Base-by-base conservation (phyloP, 2,797 vertebrate genomes). In the Semotilus atromaculatus region DNA sequence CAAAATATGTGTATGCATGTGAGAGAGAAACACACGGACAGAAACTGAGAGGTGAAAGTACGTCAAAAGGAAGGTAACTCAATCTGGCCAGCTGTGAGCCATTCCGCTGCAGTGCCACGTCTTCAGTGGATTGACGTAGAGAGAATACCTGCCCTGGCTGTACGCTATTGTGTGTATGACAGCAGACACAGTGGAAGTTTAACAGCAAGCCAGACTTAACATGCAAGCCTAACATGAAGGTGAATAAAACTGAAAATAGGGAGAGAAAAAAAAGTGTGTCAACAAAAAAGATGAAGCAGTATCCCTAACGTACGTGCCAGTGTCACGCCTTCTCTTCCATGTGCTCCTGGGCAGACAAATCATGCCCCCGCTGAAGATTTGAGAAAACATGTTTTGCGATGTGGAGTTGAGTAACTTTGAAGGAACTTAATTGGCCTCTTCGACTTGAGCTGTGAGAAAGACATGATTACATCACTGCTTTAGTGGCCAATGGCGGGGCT, bases 11-110 rank as follows among this genome's bases (percentile, higher is more conserved):
- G 53, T 68, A 51, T 79, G 64, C 43, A 13, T 58, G 40, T 43
- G 31, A 34, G 51, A 43, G 40, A 55, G 13, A 26, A 29, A 48
- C 8, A 66, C 80, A 62, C 1, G 0, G 7, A 71, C 18, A 66
- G 91, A 92, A 91, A 90, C 86, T 83, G 87, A 78, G 89, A 90
- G 86, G 26, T 88, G 86, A 88, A 84, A 86, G 89, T 82, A 72
- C 82, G 66, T 91, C 90, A 91, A 76, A 83, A 68, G 86, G 88
- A 90, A 88, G 89, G 89, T 90, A 91, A 87, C 45, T 81, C 79
- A 88, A 90, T 88, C 87, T 81, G 82, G 73, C 67, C 80, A 60
- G 76, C 45, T 81, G 64, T 29, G 71, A 74, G 77, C 86, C 87
- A 71, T 60, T 82, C 86, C 70, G 4, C 78, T 87, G 82, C 85